Conservation (phyloP, 2,797 vertebrate species). For the Heterohyrax brucei region DNA sequence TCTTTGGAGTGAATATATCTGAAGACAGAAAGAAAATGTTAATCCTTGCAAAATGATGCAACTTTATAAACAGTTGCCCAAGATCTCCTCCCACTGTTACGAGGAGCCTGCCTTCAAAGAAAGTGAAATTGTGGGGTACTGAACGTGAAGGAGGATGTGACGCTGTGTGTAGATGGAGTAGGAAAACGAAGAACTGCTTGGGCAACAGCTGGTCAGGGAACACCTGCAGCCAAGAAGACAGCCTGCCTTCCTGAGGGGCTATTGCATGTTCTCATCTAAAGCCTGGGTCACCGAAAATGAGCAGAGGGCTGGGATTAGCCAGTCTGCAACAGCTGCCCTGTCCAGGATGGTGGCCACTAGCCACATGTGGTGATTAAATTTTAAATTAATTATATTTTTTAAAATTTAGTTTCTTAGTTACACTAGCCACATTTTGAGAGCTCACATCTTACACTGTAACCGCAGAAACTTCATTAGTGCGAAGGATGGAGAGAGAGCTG, state of each 20-base stretch:
- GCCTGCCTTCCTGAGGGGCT: not conserved
- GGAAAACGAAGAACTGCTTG: not conserved
- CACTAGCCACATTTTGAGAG: not conserved
- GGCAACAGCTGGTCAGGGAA: not conserved
- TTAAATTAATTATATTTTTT: not conserved
- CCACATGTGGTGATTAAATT: not conserved
- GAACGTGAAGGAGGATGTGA: not conserved
- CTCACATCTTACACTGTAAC: not conserved
- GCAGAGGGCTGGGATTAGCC: not conserved
- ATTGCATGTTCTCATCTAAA: not conserved
- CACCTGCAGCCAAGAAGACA: not conserved
- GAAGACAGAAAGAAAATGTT: slow-evolving; percentile 73
- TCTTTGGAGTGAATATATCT: slow-evolving; percentile 99
- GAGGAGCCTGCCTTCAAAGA: not conserved
- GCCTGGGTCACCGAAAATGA: not conserved
- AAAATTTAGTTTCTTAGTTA: not conserved
- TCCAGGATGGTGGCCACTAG: not conserved
- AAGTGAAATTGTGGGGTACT: fast-evolving
- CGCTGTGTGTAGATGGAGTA: not conserved
- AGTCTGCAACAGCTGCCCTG: not conserved
- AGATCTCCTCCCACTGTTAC: not conserved
- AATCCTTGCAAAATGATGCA: slow-evolving; percentile 20
- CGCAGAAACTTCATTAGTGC: not conserved
- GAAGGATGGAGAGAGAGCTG: not conserved
- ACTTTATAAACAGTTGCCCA: not conserved